Evolutionary conservation across 1,140 invertebrate genomes (phyloP), one percentile per base, ranked within the genome.

Genomic region (Pollicipes pollicipes): DNA sequence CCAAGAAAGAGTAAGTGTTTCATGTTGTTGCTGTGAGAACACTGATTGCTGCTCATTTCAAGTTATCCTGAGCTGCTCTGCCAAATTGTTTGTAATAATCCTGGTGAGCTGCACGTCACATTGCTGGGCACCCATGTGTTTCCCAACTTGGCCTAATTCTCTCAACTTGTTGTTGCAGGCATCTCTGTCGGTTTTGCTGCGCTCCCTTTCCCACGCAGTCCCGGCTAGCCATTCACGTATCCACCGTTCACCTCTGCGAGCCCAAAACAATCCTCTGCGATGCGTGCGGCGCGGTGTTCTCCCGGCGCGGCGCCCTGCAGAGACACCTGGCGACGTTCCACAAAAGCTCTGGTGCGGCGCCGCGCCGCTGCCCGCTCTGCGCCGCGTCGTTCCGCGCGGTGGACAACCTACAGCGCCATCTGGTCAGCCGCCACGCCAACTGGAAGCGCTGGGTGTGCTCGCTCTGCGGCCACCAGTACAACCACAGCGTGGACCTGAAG

Each of bases 341-440:
- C 45, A 21, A 21, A 2, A 2, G 45, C 45, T 10, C 35, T 17
- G 35, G 35, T 35, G 6, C 21, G 45, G 45, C 45, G 68, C 75
- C 74, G 2, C 76, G 75, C 73, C 72, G 68, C 30, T 78, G 78
- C 70, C 71, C 72, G 64, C 68, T 74, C 13, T 78, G 78, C 73
- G 68, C 70, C 13, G 45, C 45, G 13, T 10, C 45, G 10, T 58
- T 58, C 45, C 45, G 45, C 45, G 45, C 45, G 13, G 45, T 58
- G 6, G 45, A 58, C 21, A 58, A 58, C 45, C 45, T 58, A 21
- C 45, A 58, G 17, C 45, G 45, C 45, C 45, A 58, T 21, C 45
- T 58, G 17, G 45, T 58, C 13, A 58, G 45, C 45, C 6, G 45
- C 2, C 45, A 58, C 45, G 45, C 45, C 45, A 58, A 58, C 45